phyloP scores from a whole-genome alignment of 2,888 invertebrate genomes.

The Desoria tigrina region DNA sequence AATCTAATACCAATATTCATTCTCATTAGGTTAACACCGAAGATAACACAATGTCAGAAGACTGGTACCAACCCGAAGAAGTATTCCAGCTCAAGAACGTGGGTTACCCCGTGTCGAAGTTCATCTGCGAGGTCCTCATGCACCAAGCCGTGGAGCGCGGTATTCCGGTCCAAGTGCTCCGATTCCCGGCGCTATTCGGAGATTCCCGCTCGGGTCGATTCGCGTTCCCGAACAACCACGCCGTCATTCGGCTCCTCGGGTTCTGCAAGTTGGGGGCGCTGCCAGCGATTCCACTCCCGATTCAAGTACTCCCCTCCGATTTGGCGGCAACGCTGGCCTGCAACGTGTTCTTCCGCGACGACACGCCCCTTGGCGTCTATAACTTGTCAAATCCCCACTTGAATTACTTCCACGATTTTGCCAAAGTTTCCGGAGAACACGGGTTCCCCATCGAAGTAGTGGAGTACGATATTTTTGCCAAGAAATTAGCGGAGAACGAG shows the following conservation, averaged over 20 bases:
- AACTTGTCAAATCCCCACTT: slow-evolving; percentile 42
- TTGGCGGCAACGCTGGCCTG: slow-evolving; percentile 23
- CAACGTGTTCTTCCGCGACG: slow-evolving; percentile 38
- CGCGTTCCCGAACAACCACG: slow-evolving; percentile 38
- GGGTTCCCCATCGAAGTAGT: slow-evolving; percentile 29
- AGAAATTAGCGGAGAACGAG: slow-evolving; percentile 27
- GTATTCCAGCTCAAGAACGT: slow-evolving; percentile 33
- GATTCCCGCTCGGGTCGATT: slow-evolving; percentile 38
- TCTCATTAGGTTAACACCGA: slow-evolving; percentile 23
- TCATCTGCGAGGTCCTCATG: slow-evolving; percentile 40
- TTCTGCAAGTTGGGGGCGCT: slow-evolving; percentile 39
- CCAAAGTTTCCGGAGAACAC: slow-evolving; percentile 25
- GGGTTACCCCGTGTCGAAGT: slow-evolving; percentile 42
- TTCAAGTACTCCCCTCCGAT: slow-evolving; percentile 37
- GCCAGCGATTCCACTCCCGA: slow-evolving; percentile 35
- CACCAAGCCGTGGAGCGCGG: slow-evolving; percentile 34
- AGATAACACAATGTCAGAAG: slow-evolving; percentile 29
- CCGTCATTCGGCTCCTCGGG: slow-evolving; percentile 34
- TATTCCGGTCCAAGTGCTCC: slow-evolving; percentile 34
- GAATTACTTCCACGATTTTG: slow-evolving; percentile 25
- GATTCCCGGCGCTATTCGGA: slow-evolving; percentile 41
- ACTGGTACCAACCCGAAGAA: slow-evolving; percentile 31
- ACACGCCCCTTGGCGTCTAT: slow-evolving; percentile 33
- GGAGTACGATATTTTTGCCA: slow-evolving; percentile 28
- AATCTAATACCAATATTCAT: too few relatives aligned